Conservation (phyloP, 92 coral and sea anemone genomes). For the Montipora capitata region DNA sequence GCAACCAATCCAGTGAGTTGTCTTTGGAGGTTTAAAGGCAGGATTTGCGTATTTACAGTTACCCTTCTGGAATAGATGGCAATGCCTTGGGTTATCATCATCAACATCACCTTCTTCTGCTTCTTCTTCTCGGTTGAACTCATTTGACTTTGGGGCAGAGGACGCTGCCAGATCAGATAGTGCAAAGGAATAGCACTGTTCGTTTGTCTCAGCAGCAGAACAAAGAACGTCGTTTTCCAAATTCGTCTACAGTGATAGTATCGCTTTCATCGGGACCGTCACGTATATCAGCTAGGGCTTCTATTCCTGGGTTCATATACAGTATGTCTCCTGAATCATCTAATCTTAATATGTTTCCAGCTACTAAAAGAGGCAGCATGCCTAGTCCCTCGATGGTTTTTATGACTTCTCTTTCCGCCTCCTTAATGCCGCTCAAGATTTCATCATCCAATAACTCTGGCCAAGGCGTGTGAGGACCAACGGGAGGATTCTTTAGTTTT, state of each 20-base stretch:
- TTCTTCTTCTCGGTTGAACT: background rate
- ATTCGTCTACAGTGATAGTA: background rate
- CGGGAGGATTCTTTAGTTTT: background rate
- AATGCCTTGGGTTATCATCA: slow-evolving; percentile 6
- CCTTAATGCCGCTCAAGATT: slow-evolving; percentile 6
- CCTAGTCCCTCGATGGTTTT: slow-evolving; percentile 29
- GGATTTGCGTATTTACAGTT: slow-evolving; percentile 27
- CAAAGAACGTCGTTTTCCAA: slow-evolving; percentile 8
- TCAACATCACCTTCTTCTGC: background rate
- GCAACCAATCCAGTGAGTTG: slow-evolving; percentile 53
- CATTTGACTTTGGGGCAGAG: background rate
- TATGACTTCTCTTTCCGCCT: slow-evolving; percentile 25
- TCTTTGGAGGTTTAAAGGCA: slow-evolving; percentile 39
- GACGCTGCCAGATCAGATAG: slow-evolving; percentile 13
- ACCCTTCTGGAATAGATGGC: background rate
- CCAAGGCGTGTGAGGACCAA: background rate
- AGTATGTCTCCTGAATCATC: slow-evolving; percentile 21
- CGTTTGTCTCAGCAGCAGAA: slow-evolving; percentile 12
- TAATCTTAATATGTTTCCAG: slow-evolving; percentile 2
- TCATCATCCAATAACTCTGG: background rate
- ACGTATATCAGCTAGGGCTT: slow-evolving; percentile 8
- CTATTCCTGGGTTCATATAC: slow-evolving; percentile 38
- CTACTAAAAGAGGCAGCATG: slow-evolving; percentile 13
- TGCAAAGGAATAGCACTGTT: background rate
- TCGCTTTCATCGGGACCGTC: slow-evolving; percentile 25